Conservation (phyloP, 2,113 vertebrate species). For the Potamarius usumacintae region DNA sequence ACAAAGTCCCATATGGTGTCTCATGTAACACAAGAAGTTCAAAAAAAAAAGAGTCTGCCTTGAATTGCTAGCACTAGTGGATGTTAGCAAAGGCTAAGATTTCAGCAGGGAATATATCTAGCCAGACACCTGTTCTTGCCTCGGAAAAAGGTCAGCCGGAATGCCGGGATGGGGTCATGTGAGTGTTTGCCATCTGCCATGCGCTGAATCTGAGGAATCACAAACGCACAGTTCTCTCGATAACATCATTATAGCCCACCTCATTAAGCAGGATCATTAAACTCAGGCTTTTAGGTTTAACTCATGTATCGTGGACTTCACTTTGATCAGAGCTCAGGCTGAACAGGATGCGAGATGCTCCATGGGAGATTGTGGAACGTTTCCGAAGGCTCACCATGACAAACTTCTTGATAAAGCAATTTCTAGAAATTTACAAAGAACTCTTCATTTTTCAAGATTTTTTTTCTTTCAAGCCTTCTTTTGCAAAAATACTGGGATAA, state of each 20-base stretch:
- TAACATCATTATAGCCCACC: conserved; percentile 2
- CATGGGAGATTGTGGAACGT: neutral
- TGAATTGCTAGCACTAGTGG: neutral
- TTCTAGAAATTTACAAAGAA: no score
- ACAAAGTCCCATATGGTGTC: conserved; percentile 5
- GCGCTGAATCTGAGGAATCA: conserved; percentile 2
- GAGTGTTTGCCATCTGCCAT: conserved; percentile 44
- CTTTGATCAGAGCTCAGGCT: neutral
- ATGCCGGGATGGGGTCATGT: conserved; percentile 28
- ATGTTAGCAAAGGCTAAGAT: conserved; percentile 35
- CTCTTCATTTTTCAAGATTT: no score
- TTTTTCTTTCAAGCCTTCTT: no score
- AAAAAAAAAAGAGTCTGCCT: neutral
- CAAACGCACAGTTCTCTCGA: neutral
- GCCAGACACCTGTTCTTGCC: conserved; percentile 38
- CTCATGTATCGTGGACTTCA: neutral
- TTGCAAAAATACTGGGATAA: no score
- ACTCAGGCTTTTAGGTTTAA: conserved; percentile 12
- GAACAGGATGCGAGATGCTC: neutral
- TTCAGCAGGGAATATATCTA: conserved; percentile 34
- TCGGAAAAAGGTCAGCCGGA: conserved; percentile 21
- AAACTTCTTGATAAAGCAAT: neutral
- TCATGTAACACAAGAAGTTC: conserved; percentile 20
- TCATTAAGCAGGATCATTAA: conserved; percentile 31
- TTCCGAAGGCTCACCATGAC: neutral